Conservation (phyloP, 2,888 invertebrate species). For the Eupithecia tripunctaria region DNA sequence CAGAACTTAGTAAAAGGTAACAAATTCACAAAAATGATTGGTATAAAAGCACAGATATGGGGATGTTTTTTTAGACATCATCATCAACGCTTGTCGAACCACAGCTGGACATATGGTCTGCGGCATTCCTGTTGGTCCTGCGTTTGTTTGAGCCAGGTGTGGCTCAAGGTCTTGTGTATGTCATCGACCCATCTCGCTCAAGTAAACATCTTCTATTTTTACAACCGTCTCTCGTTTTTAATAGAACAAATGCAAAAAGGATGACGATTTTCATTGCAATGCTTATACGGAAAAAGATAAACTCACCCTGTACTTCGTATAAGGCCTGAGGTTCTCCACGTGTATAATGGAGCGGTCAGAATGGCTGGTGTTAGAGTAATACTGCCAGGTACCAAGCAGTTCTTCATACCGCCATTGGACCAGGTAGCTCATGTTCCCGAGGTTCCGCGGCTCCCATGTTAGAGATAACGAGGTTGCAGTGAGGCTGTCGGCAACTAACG, state of each 20-base stretch:
- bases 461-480: conserved; percentile 91
- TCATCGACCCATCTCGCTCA: background rate
- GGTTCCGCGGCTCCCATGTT: conserved; percentile 88
- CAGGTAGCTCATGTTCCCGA: conserved; percentile 84
- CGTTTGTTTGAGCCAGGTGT: background rate
- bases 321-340: conserved; percentile 92
- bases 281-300: background rate
- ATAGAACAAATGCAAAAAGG: background rate
- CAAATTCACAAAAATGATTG: background rate
- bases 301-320: conserved; percentile 94
- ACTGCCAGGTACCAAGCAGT: conserved; percentile 90
- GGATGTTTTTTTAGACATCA: background rate
- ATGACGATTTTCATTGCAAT: background rate
- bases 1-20: background rate
- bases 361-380: conserved; percentile 90
- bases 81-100: background rate
- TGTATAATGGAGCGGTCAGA: conserved; percentile 87
- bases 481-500: conserved; percentile 90
- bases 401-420: conserved; percentile 92
- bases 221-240: background rate
- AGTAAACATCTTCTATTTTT: background rate
- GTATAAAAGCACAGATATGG: too few relatives aligned
- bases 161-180: background rate
- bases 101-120: background rate
- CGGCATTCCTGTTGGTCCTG: background rate